Conservation (phyloP, 2,113 vertebrate species). For the Rattus rattus region DNA sequence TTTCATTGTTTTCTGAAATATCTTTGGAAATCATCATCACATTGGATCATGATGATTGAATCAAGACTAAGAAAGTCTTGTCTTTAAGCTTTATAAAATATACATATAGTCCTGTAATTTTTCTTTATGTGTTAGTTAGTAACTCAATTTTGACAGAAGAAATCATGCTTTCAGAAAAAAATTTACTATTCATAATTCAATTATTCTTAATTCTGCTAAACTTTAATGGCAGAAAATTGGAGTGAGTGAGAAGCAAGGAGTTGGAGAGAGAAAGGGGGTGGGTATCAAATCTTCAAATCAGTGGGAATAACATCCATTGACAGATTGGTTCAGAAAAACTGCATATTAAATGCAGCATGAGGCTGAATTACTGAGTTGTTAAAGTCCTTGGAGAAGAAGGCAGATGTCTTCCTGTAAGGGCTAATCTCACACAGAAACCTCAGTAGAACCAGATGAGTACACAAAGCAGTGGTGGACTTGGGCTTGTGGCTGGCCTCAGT, state of each 20-base stretch:
- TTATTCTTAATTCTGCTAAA: background rate
- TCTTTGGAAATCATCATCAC: background rate
- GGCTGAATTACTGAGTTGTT: background rate
- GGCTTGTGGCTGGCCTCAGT: background rate
- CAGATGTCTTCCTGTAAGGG: background rate
- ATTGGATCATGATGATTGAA: background rate
- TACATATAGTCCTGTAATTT: background rate
- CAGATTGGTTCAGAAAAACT: constrained; percentile 9
- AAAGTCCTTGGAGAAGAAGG: background rate
- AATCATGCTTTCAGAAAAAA: constrained; percentile 10
- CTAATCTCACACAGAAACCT: background rate
- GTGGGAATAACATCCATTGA: background rate
- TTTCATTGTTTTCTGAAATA: constrained; percentile 6
- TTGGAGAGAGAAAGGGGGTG: too few relatives aligned
- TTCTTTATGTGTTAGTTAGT: constrained; percentile 18
- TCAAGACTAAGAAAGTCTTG: background rate
- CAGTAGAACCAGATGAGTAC: background rate
- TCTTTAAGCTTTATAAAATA: background rate
- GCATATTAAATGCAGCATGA: background rate
- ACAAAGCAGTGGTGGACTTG: background rate
- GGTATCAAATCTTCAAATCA: background rate
- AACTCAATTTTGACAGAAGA: constrained; percentile 18
- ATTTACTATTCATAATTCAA: background rate
- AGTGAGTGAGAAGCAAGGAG: background rate
- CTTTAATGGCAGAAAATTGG: background rate